Conservation (phyloP, 1,140 invertebrate species). For the Brachionus sp. region DNA sequence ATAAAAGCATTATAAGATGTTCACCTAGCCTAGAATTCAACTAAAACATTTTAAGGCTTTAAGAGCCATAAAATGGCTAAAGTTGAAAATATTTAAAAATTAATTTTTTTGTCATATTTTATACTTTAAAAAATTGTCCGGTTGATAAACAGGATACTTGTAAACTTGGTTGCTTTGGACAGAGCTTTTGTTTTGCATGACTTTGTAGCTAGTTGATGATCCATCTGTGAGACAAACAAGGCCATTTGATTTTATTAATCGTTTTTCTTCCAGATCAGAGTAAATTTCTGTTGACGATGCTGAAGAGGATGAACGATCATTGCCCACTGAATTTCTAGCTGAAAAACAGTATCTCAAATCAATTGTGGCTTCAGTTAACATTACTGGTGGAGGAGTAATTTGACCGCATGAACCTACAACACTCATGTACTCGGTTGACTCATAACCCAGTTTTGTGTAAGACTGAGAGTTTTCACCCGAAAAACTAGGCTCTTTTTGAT, state of each 20-base stretch:
- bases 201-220: constrained; percentile 34
- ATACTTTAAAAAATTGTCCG: background rate
- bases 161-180: background rate
- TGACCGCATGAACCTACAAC: background rate
- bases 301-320: background rate
- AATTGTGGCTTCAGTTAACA: background rate
- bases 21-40: background rate
- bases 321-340: background rate
- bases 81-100: background rate
- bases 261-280: constrained; percentile 12
- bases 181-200: background rate
- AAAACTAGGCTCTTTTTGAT: constrained; percentile 15
- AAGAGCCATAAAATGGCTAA: background rate
- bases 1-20: background rate
- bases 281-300: constrained; percentile 16
- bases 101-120: too few species aligned
- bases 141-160: background rate
- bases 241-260: background rate
- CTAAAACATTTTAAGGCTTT: background rate
- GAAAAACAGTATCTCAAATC: constrained; percentile 35
- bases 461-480: background rate
- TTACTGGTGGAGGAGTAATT: background rate
- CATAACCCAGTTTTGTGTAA: constrained; percentile 14
- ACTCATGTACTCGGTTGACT: constrained; percentile 33
- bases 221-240: constrained; percentile 43